phyloP scores from a whole-genome alignment of 2,113 vertebrate genomes.

The Anguilla japonica region DNA sequence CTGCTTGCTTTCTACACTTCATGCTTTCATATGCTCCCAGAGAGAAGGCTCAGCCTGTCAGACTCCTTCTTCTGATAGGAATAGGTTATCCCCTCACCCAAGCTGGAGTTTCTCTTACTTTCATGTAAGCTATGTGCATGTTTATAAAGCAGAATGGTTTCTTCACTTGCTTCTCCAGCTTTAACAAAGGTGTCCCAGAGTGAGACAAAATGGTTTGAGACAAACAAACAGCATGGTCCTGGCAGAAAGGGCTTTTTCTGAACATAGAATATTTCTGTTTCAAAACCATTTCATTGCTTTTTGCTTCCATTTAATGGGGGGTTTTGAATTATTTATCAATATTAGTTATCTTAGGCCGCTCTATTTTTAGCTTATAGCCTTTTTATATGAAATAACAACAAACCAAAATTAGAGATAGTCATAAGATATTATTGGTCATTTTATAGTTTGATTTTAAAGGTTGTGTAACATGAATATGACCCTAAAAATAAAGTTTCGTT shows the following conservation, averaged over 20 bases:
- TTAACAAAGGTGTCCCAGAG: constrained; percentile 12
- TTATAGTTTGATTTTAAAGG: no score
- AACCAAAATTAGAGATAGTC: neutral
- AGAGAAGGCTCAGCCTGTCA: constrained; percentile 6
- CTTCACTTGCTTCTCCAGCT: constrained; percentile 34
- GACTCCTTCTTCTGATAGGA: constrained; percentile 3
- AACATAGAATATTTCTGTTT: neutral
- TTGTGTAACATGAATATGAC: no score
- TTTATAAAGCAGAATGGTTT: constrained; percentile 29
- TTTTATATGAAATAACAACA: neutral
- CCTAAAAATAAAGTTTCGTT: no score
- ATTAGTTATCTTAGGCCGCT: neutral
- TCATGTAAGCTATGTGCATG: constrained; percentile 36
- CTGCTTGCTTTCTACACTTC: neutral
- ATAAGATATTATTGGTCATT: neutral
- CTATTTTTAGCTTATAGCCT: neutral
- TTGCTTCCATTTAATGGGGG: neutral
- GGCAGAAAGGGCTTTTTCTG: neutral
- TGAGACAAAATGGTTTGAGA: constrained; percentile 8
- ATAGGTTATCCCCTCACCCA: constrained; percentile 28
- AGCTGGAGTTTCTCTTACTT: constrained; percentile 25
- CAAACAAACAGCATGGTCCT: constrained; percentile 4
- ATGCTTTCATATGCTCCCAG: constrained; percentile 1
- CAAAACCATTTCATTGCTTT: neutral
- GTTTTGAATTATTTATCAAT: constrained; percentile 13